Evolutionary conservation across 2,113 vertebrate species (phyloP).

Genomic region (Athene cunicularia): DNA sequence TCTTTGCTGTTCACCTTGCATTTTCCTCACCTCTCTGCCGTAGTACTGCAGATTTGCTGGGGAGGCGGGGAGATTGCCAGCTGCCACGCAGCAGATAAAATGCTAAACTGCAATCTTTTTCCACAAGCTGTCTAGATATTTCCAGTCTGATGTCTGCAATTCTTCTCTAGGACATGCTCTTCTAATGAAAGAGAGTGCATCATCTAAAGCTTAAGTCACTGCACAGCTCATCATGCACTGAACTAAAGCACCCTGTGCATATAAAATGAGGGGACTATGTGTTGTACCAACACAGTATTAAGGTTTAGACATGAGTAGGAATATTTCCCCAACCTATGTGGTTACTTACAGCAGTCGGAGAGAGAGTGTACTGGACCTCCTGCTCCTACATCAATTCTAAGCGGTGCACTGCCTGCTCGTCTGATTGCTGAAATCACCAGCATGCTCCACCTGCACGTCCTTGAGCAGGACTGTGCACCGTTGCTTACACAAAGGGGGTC

Average conservation of each 20-base stretch:
- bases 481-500: not conserved
- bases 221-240: fast-evolving
- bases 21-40: not conserved
- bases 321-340: not conserved
- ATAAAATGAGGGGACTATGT: not conserved
- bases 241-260: not conserved
- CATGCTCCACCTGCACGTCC: fast-evolving
- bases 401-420: not conserved
- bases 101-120: not conserved
- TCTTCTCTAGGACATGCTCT: not conserved
- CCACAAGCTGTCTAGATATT: not conserved
- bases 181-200: not conserved
- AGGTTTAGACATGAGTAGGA: not conserved
- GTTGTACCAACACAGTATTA: fast-evolving
- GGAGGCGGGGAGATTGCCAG: not conserved
- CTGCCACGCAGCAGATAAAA: not conserved
- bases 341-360: not conserved
- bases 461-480: not conserved
- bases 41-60: not conserved
- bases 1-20: not conserved
- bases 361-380: fast-evolving
- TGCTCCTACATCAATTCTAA: not conserved
- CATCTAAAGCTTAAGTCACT: not conserved
- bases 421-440: not conserved
- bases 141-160: not conserved